Evolutionary conservation across 2,113 vertebrate genomes (phyloP), one percentile per base, ranked within the genome.

Genomic region (Elgaria multicarinata): DNA sequence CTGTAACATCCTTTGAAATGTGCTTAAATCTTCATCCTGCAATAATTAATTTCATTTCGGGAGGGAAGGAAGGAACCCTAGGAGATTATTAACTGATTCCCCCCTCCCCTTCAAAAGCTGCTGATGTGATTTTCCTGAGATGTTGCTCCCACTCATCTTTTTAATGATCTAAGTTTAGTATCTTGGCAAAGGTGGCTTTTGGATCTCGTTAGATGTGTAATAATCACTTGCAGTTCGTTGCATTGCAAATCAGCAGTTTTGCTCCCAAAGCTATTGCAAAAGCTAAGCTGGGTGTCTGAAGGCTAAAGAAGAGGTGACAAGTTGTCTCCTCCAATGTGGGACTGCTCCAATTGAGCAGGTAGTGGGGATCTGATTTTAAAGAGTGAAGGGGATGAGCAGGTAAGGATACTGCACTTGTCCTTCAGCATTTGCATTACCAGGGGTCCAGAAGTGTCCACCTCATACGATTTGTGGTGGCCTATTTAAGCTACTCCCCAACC

Each of bases 181-280:
- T 71, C 42, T 87, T 76, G 93, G 85, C 67, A 89, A 90, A 92
- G 28, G 1, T 84, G 90, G 39, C 16, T 89, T 31, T 87, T 92
- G 8, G 62, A 1, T 90, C 92, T 91, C 79, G 39, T 67, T 86
- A 83, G 85, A 79, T 91, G 94, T 36, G 28, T 72, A 72, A 90
- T 81, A 71, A 88, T 90, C 89, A 82, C 33, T 95, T 91, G 28
- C 10, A 33, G 67, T 90, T 94, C 89, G 67, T 92, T 87, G 64
- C 87, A 92, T 87, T 93, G 77, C 78, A 50, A 18, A 42, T 69
- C 91, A 86, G 31, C 7, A 1, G 50, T 85, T 85, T 85, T 81
- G 22, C 85, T 94, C 72, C 2, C 66, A 90, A 92, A 95, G 95
- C 92, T 95, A 92, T 71, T 55, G 28, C 92, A 91, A 91, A 88